Base-by-base conservation (phyloP, 2,113 vertebrate species). In the Clarias macrocephalus region DNA sequence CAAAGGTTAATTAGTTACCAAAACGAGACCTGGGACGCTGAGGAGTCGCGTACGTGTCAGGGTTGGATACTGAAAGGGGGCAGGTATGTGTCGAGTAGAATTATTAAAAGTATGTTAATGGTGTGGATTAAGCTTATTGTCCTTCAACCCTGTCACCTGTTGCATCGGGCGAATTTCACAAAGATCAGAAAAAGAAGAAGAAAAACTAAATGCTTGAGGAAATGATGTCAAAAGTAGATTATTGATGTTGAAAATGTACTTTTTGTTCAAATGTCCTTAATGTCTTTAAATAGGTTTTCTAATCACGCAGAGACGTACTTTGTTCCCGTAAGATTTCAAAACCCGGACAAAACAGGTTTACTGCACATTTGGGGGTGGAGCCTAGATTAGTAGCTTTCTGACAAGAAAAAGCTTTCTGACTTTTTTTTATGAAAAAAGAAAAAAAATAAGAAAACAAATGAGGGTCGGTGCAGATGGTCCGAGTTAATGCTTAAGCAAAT, bases 1-100 rank as follows among this genome's bases (percentile, higher is more conserved):
- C 86, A 88, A 66, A 88, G 88, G 86, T 90, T 87, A 90, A 89
- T 86, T 33, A 82, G 82, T 52, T 65, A 75, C 75, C 28, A 81
- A 77, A 73, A 87, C 60, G 33, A 25, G 30, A 65, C 56, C 84
- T 62, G 66, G 62, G 66, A 25, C 30, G 82, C 30, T 23, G 1
- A 28, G 70, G 59, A 9, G 23, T 77, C 25, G 25, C 0, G 7
- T 56, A 54, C 6, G 12, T 13, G 21, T 30, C n/a, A n/a, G 28
- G 21, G 28, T 65, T 84, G 56, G 30, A 30, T 56, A 83, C 13
- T 21, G n/a, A 68, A 80, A 86, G 56, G 42, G 60, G 83, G 25
- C 37, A 7, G 6, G 48, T 48, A 48, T 48, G 8, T 48, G 48
- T 66, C 3, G 8, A 63, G 23, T 11, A 66, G 0, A 37, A 37